phyloP scores from a whole-genome alignment of 2,797 vertebrate genomes.

The Macropus fuliginosus region DNA sequence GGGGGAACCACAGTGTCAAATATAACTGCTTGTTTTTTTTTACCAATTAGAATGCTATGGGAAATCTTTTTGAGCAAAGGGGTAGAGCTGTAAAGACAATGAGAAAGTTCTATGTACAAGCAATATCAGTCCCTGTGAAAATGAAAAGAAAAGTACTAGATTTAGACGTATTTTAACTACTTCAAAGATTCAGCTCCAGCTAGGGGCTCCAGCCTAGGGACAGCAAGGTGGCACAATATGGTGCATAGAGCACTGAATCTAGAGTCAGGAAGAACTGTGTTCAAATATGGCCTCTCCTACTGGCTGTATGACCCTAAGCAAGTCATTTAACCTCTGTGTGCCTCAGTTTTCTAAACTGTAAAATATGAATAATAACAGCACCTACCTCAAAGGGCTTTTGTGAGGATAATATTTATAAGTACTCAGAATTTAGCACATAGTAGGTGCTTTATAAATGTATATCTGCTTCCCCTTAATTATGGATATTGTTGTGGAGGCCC shows the following conservation, averaged over 20 bases:
- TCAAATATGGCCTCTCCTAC: neutral
- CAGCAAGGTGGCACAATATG: no score
- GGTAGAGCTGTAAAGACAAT: neutral
- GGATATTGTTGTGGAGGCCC: neutral
- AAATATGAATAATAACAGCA: neutral
- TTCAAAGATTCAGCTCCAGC: neutral
- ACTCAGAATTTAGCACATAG: neutral
- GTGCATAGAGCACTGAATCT: no score
- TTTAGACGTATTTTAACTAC: neutral
- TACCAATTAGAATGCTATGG: neutral
- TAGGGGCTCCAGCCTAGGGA: no score
- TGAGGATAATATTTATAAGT: neutral
- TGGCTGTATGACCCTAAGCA: neutral
- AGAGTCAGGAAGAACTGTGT: neutral
- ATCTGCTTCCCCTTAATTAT: neutral
- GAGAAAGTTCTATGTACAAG: neutral
- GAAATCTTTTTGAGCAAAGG: neutral
- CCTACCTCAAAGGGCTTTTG: neutral
- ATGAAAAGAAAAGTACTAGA: neutral
- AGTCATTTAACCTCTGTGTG: neutral
- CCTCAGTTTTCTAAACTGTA: neutral
- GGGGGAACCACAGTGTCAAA: neutral
- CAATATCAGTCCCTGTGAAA: neutral
- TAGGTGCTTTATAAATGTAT: neutral
- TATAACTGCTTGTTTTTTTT: neutral